phyloP scores from a whole-genome alignment of 2,797 vertebrate species.

The Erethizon dorsatum region DNA sequence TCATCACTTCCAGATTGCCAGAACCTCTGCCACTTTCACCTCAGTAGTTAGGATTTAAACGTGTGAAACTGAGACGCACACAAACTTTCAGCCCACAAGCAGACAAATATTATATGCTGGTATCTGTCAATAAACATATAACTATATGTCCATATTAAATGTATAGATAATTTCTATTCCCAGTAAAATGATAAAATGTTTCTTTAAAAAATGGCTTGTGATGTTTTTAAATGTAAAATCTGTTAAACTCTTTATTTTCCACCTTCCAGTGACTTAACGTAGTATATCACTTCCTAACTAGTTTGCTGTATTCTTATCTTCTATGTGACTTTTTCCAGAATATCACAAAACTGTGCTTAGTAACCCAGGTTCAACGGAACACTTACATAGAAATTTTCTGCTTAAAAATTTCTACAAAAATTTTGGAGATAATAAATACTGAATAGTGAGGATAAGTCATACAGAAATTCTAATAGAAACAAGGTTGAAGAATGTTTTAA shows the following conservation, averaged over 20 bases:
- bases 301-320: not conserved
- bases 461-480: not conserved
- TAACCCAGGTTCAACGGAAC: not conserved
- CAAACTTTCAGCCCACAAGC: not conserved
- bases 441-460: not conserved
- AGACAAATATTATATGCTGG: not conserved
- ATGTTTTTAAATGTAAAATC: not conserved
- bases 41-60: not conserved
- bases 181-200: not conserved
- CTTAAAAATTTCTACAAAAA: not conserved
- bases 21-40: not conserved
- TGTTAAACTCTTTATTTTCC: not conserved
- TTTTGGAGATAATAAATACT: not conserved
- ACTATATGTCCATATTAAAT: not conserved
- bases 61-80: not conserved
- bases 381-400: not conserved
- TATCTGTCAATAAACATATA: not conserved
- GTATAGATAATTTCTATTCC: not conserved
- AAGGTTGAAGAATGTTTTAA: not conserved
- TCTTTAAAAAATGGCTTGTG: not conserved
- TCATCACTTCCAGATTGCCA: not conserved
- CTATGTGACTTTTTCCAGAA: not conserved
- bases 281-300: not conserved
- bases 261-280: not conserved
- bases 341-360: not conserved